A percentile compares a stretch with the other conserved stretches of the same genome.
These are phyloP conservation scores for Uloborus plumipes DNA, from an alignment of 2,888 invertebrate genomes.

Conservation along the genomic window DNA sequence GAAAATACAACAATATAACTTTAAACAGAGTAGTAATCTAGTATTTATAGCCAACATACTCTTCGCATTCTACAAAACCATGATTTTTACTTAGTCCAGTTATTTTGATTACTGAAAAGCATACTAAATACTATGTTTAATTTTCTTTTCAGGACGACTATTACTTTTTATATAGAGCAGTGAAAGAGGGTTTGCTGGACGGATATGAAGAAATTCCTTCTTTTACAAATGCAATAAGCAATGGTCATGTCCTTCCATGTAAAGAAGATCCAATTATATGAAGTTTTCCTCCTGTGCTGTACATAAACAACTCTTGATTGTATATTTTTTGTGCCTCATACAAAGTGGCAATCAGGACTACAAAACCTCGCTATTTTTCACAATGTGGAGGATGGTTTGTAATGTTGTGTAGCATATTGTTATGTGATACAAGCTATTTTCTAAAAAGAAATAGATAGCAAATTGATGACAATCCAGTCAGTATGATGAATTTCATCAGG, in stretches of 20 bases:
- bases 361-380: conserved; percentile 59
- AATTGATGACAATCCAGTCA: conserved; percentile 49
- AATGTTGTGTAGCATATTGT: conserved; percentile 53
- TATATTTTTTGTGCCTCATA: conserved; percentile 53
- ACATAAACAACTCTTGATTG: conserved; percentile 37
- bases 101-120: no score
- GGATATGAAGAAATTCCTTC: conserved; percentile 28
- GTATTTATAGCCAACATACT: background rate
- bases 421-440: conserved; percentile 58
- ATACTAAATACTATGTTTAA: background rate
- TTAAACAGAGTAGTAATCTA: no score
- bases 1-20: no score
- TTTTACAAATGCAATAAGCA: conserved; percentile 47
- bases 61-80: no score
- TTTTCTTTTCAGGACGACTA: conserved; percentile 77
- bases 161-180: conserved; percentile 79
- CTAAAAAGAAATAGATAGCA: conserved; percentile 45
- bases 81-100: no score
- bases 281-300: conserved; percentile 20
- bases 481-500: conserved; percentile 46
- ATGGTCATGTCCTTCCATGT: conserved; percentile 61
- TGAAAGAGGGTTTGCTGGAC: conserved; percentile 72
- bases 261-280: conserved; percentile 53
- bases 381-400: conserved; percentile 50
- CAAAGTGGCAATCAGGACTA: conserved; percentile 60